Conservation (phyloP, 2,113 vertebrate genomes). For the Columbina picui region DNA sequence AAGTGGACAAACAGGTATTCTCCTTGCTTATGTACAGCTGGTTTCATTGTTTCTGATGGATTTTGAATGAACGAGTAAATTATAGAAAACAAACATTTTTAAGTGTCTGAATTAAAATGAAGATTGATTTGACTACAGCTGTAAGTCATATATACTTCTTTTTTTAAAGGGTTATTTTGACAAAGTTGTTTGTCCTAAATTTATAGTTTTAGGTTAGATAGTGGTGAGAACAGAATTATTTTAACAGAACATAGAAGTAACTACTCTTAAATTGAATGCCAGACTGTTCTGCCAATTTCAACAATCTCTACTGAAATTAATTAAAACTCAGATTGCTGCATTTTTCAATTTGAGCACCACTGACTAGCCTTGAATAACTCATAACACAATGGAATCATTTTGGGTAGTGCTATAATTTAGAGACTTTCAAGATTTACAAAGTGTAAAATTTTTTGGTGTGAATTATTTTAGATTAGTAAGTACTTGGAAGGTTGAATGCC, state of each 20-base stretch:
- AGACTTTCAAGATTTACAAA: background rate
- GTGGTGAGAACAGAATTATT: background rate
- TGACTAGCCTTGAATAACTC: background rate
- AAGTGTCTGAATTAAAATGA: background rate
- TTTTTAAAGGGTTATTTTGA: background rate
- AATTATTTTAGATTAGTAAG: background rate
- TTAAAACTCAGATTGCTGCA: background rate
- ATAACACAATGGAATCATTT: background rate
- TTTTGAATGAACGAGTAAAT: background rate
- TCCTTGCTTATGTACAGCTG: background rate
- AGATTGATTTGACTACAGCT: background rate
- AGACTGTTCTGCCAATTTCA: background rate
- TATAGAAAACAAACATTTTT: background rate
- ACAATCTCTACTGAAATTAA: background rate
- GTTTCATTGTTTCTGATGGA: background rate
- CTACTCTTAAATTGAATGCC: background rate
- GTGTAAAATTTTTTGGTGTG: background rate
- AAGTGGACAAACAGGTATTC: background rate
- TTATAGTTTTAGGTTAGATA: background rate
- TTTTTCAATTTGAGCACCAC: background rate
- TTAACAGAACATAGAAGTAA: background rate
- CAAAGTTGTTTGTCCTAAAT: background rate
- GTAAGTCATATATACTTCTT: background rate
- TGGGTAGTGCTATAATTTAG: background rate
- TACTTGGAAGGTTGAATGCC: background rate